phyloP scores from a whole-genome alignment of 2,797 vertebrate genomes.

The Anguilla anguilla region DNA sequence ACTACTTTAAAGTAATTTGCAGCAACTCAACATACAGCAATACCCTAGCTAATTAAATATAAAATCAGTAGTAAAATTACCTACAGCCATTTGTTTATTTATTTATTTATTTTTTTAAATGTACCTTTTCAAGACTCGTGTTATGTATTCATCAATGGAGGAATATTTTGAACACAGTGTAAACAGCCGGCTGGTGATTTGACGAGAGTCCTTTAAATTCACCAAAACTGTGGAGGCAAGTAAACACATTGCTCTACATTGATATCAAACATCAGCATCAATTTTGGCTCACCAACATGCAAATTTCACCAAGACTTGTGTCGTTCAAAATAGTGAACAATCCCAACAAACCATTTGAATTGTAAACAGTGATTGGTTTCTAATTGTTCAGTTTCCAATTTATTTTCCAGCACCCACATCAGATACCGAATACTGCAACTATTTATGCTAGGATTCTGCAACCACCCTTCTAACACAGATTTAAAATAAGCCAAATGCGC shows the following conservation, averaged over 20 bases:
- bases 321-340: too few species aligned
- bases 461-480: not conserved
- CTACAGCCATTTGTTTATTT: too few species aligned
- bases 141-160: slow-evolving; percentile 65
- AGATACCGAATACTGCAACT: too few species aligned
- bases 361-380: not conserved
- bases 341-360: too few species aligned
- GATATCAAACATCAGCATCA: not conserved
- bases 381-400: not conserved
- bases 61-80: not conserved
- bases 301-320: too few species aligned
- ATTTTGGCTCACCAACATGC: too few species aligned
- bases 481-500: not conserved
- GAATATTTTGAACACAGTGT: slow-evolving; percentile 57
- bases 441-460: too few species aligned
- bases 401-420: too few species aligned
- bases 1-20: too few species aligned
- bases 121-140: slow-evolving; percentile 69
- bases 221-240: slow-evolving; percentile 68
- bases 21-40: too few species aligned
- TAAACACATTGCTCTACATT: not conserved
- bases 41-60: too few species aligned
- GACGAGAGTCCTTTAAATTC: slow-evolving; percentile 60
- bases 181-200: slow-evolving; percentile 70
- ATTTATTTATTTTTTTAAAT: not conserved